Conservation (phyloP, 2,888 invertebrate genomes). For the Gymnoscelis rufifasciata region DNA sequence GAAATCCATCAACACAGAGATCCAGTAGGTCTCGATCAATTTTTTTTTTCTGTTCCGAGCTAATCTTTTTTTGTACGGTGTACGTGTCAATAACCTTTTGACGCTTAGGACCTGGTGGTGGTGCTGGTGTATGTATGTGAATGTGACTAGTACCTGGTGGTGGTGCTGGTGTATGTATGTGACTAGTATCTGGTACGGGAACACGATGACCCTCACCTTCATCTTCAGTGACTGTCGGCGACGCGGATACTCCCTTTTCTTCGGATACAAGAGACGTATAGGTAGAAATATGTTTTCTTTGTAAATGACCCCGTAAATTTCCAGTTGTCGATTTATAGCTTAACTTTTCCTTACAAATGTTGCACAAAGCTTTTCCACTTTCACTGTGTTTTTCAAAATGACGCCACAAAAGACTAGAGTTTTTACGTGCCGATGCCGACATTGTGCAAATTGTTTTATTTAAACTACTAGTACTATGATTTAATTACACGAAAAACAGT, state of each 20-base stretch:
- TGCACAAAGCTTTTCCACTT: neutral
- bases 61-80: constrained; percentile 17
- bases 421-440: too few relatives aligned
- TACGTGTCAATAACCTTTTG: too few relatives aligned
- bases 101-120: too few relatives aligned
- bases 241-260: neutral
- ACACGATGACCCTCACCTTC: neutral
- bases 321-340: constrained; percentile 6
- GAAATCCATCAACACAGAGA: constrained; percentile 21
- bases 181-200: too few relatives aligned
- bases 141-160: too few relatives aligned
- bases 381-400: neutral
- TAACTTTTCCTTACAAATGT: neutral
- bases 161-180: too few relatives aligned
- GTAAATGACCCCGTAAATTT: constrained; percentile 10
- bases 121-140: too few relatives aligned
- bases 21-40: constrained; percentile 13
- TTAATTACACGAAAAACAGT: too few relatives aligned
- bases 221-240: neutral
- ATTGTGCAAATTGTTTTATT: too few relatives aligned
- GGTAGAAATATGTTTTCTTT: constrained; percentile 7
- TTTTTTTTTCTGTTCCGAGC: constrained; percentile 17
- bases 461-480: too few relatives aligned
- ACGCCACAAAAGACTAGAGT: neutral
- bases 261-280: neutral